phyloP scores from a whole-genome alignment of 1,140 invertebrate species.

The Drosophila funebris region DNA sequence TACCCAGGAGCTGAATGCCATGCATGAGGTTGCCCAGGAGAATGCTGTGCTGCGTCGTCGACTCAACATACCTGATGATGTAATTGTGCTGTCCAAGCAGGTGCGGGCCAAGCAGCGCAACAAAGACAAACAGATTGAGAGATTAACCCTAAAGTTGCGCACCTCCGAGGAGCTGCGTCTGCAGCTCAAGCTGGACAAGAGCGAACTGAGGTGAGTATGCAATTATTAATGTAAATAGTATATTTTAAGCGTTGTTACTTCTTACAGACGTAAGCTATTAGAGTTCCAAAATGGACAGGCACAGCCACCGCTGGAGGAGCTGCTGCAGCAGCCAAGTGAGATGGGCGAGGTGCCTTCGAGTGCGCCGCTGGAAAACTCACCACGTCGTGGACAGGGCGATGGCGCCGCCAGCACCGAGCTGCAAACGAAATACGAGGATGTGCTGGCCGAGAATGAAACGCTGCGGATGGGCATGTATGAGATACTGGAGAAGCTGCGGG shows the following conservation, averaged over 20 bases:
- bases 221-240: not conserved
- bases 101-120: slow-evolving; percentile 71
- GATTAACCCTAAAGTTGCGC: slow-evolving; percentile 71
- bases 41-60: slow-evolving; percentile 67
- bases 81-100: slow-evolving; percentile 69
- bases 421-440: slow-evolving; percentile 80
- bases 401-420: slow-evolving; percentile 70
- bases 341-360: slow-evolving; percentile 62
- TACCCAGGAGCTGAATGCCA: slow-evolving; percentile 74
- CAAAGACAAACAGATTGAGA: slow-evolving; percentile 82
- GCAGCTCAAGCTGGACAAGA: slow-evolving; percentile 81
- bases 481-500: slow-evolving; percentile 87
- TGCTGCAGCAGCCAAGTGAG: slow-evolving; percentile 56
- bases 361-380: slow-evolving; percentile 51
- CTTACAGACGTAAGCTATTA: slow-evolving; percentile 49
- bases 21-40: slow-evolving; percentile 75
- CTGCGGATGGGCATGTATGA: slow-evolving; percentile 87
- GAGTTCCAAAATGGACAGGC: slow-evolving; percentile 31
- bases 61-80: slow-evolving; percentile 78
- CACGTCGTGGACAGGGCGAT: slow-evolving; percentile 65
- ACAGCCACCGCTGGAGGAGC: slow-evolving; percentile 21
- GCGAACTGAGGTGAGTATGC: slow-evolving; percentile 59
- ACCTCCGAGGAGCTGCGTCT: slow-evolving; percentile 80
- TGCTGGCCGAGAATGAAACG: slow-evolving; percentile 87
- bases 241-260: not conserved